These are phyloP conservation scores for Hyposoter dolosus DNA, from an alignment of 2,888 invertebrate genomes.

Conservation along the genomic window DNA sequence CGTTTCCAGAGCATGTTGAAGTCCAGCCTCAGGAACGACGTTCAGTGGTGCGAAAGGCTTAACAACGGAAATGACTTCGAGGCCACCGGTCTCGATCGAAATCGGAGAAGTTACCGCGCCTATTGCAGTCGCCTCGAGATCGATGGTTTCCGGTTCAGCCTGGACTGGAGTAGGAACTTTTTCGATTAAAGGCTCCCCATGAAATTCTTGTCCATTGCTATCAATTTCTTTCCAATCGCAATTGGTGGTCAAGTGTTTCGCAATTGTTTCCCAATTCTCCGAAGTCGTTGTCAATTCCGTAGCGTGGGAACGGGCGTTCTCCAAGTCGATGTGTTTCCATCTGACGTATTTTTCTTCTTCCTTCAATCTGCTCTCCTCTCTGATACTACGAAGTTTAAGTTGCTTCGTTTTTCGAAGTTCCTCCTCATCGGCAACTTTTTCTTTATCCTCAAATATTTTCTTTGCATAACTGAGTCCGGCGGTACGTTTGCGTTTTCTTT, in stretches of 20 bases:
- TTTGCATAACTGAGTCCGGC: constrained; percentile 88
- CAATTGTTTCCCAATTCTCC: constrained; percentile 88
- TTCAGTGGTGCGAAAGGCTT: constrained; percentile 87
- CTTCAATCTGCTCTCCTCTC: constrained; percentile 75
- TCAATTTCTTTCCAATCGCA: constrained; percentile 89
- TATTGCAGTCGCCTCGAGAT: constrained; percentile 83
- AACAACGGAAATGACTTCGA: constrained; percentile 88
- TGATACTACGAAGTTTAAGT: constrained; percentile 79
- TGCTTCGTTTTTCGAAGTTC: constrained; percentile 84
- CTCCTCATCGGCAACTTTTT: constrained; percentile 89
- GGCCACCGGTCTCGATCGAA: constrained; percentile 86
- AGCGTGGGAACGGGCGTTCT: constrained; percentile 86
- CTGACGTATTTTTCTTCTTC: constrained; percentile 81
- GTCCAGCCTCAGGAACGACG: constrained; percentile 85
- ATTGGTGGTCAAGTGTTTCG: constrained; percentile 88
- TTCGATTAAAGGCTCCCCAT: constrained; percentile 76
- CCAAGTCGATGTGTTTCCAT: constrained; percentile 86
- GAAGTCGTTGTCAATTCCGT: constrained; percentile 85
- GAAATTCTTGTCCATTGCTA: constrained; percentile 85
- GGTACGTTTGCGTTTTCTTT: constrained; percentile 87
- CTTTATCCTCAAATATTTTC: constrained; percentile 92
- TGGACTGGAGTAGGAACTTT: constrained; percentile 85
- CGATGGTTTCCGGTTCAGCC: constrained; percentile 86
- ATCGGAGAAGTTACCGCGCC: constrained; percentile 84
- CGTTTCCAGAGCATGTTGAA: constrained; percentile 86